Conservation (phyloP, 2,888 invertebrate genomes). For the Tinea semifulvella region DNA sequence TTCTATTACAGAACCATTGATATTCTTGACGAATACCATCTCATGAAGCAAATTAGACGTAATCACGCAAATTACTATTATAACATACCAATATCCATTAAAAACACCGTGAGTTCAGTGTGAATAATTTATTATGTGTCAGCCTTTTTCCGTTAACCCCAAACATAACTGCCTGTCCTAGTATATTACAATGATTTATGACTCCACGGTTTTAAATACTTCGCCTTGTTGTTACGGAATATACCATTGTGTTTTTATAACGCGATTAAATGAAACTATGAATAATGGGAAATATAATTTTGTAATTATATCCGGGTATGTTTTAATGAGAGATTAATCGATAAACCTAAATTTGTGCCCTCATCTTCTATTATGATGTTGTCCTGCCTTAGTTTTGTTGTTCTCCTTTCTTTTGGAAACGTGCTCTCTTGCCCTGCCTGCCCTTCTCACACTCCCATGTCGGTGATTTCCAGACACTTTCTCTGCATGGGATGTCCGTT, state of each 20-base stretch:
- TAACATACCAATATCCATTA: constrained; percentile 5
- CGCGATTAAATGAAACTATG: neutral
- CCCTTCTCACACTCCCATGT: too few species aligned
- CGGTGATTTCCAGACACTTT: too few species aligned
- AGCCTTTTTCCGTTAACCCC: constrained; percentile 4
- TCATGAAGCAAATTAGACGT: neutral
- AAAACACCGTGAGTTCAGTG: neutral
- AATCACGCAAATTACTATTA: neutral
- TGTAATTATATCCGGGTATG: neutral
- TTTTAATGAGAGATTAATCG: constrained; percentile 5
- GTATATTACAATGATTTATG: constrained; percentile 7
- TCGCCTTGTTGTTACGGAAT: neutral
- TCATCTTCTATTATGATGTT: too few species aligned
- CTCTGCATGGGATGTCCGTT: too few species aligned
- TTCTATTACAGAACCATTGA: too few species aligned
- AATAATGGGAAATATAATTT: neutral
- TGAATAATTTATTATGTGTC: constrained; percentile 11
- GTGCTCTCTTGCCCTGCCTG: too few species aligned
- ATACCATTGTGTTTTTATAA: neutral
- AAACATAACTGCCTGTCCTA: constrained; percentile 7
- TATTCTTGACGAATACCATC: neutral
- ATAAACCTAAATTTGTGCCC: too few species aligned
- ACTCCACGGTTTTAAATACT: constrained; percentile 1
- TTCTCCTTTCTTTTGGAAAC: too few species aligned
- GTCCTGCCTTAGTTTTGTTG: too few species aligned